Conservation (phyloP, 2,888 invertebrate species). For the Drosophila anceps region DNA sequence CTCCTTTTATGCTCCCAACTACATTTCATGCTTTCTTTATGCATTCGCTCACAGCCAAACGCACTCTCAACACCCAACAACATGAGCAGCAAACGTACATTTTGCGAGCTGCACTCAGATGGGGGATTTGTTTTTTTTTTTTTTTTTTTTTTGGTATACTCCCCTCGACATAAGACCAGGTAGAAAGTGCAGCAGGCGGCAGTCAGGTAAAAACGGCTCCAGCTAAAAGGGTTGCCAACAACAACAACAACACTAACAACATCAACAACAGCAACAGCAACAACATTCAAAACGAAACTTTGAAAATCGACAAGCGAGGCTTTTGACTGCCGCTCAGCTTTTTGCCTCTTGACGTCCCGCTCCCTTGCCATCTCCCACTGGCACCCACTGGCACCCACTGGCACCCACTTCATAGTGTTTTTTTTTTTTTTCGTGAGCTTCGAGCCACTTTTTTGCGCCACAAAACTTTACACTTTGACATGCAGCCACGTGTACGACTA, state of each 20-base stretch:
- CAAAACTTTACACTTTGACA: constrained; percentile 80
- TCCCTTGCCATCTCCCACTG: neutral
- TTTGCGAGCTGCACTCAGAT: constrained; percentile 33
- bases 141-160: constrained; percentile 22
- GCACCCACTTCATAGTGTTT: constrained; percentile 13
- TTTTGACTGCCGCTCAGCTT: constrained; percentile 62
- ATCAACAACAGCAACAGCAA: constrained; percentile 43
- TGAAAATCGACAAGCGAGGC: constrained; percentile 68
- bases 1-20: neutral
- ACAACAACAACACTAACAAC: constrained; percentile 32
- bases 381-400: too few relatives aligned
- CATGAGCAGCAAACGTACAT: constrained; percentile 20
- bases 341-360: constrained; percentile 12
- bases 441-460: constrained; percentile 60
- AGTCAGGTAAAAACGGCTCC: constrained; percentile 56
- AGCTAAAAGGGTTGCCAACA: constrained; percentile 69
- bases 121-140: too few relatives aligned
- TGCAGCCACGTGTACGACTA: constrained; percentile 69
- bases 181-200: constrained; percentile 32
- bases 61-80: neutral
- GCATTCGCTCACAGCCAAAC: constrained; percentile 39
- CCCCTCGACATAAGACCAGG: constrained; percentile 6
- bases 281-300: constrained; percentile 50
- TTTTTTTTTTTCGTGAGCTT: constrained; percentile 54
- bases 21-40: constrained; percentile 40